These are phyloP conservation scores for Cottoperca gobio DNA, from an alignment of 2,797 vertebrate genomes.

Conservation along the genomic window DNA sequence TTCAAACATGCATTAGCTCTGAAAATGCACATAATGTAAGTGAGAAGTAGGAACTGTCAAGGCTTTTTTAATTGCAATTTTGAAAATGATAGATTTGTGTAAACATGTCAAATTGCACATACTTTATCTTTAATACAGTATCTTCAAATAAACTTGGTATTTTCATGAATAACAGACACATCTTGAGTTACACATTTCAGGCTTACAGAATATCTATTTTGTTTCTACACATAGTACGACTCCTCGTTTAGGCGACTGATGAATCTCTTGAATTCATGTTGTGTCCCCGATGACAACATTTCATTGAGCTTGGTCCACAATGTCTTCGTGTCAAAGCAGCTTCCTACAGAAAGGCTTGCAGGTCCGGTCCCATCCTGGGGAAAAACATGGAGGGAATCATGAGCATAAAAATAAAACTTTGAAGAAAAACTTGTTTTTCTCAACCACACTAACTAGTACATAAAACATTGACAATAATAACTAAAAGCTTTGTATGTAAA, in stretches of 20 bases:
- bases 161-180: not conserved
- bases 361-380: slow-evolving; percentile 52
- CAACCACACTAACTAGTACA: too few species aligned
- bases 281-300: slow-evolving; percentile 5
- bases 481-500: slow-evolving; percentile 18
- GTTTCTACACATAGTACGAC: not conserved
- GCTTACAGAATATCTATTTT: not conserved
- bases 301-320: slow-evolving; percentile 4
- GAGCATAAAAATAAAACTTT: slow-evolving; percentile 58
- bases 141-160: not conserved
- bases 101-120: not conserved
- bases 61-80: slow-evolving; percentile 6
- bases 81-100: not conserved
- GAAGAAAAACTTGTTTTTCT: too few species aligned
- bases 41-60: not conserved
- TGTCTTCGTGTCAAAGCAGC: slow-evolving; percentile 1
- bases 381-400: slow-evolving; percentile 57
- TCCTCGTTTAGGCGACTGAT: not conserved
- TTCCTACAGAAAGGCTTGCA: slow-evolving; percentile 33
- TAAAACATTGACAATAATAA: not conserved
- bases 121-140: not conserved
- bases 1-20: not conserved
- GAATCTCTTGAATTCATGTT: slow-evolving; percentile 2
- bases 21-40: not conserved
- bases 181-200: not conserved